These are phyloP conservation scores for Aleiodes sp. DNA, from an alignment of 1,140 invertebrate species.

Conservation along the genomic window DNA sequence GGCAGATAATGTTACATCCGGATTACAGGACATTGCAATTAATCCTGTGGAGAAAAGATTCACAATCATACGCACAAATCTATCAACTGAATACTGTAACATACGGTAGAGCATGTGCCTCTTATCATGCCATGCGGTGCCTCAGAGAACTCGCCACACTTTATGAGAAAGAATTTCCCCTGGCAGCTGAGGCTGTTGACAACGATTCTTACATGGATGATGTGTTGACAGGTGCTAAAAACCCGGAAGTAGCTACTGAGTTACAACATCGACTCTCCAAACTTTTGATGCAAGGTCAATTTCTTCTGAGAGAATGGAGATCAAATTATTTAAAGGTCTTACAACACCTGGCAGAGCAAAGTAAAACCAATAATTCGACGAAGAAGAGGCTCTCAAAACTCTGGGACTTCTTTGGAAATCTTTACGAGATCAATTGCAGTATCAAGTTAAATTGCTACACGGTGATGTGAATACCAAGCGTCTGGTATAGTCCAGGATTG, in stretches of 20 bases:
- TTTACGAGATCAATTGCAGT: no score
- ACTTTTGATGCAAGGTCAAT: no score
- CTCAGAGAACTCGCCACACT: constrained; percentile 36
- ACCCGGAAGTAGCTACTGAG: constrained; percentile 19
- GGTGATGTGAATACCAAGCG: no score
- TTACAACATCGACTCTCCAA: constrained; percentile 37
- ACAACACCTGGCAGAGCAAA: no score
- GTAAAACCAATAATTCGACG: no score
- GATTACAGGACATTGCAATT: constrained; percentile 38
- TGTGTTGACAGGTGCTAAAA: constrained; percentile 32
- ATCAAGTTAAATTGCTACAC: no score
- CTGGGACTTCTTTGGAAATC: no score
- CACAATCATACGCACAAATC: constrained; percentile 31
- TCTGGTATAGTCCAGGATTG: no score
- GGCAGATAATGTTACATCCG: constrained; percentile 40
- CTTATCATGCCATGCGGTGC: constrained; percentile 39
- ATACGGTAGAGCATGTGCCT: constrained; percentile 37
- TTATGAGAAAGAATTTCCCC: constrained; percentile 24
- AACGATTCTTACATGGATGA: constrained; percentile 45
- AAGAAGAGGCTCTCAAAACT: no score
- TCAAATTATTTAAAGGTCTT: no score
- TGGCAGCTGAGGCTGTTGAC: constrained; percentile 25
- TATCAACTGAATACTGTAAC: constrained; percentile 40
- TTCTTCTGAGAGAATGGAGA: no score
- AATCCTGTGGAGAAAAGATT: constrained; percentile 44